phyloP scores from a whole-genome alignment of 2,888 invertebrate species.

The Nephrocerus scutellatus region DNA sequence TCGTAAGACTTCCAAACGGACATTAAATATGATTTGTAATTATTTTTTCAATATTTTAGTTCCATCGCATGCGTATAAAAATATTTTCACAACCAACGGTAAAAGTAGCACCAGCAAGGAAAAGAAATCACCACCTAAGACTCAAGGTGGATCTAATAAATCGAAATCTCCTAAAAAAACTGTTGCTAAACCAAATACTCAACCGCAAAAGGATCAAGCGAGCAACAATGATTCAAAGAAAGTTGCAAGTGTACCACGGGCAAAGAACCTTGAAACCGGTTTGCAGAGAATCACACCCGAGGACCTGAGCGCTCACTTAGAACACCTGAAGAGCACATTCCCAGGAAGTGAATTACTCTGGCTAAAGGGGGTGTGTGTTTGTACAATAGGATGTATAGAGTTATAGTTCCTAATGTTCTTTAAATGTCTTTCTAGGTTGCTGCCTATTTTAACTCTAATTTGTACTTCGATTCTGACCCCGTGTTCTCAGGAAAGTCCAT shows the following conservation, averaged over 20 bases:
- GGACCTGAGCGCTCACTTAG: slow-evolving; percentile 51
- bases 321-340: slow-evolving; percentile 57
- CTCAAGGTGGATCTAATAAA: slow-evolving; percentile 22
- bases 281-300: slow-evolving; percentile 51
- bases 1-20: slow-evolving; percentile 50
- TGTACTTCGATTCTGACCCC: slow-evolving; percentile 39
- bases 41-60: slow-evolving; percentile 48
- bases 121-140: slow-evolving; percentile 20
- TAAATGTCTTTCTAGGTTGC: slow-evolving; percentile 28
- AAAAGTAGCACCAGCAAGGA: slow-evolving; percentile 19
- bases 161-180: slow-evolving; percentile 20
- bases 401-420: background rate
- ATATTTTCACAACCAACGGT: slow-evolving; percentile 49
- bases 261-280: slow-evolving; percentile 38
- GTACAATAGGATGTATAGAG: slow-evolving; percentile 16
- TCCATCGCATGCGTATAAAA: slow-evolving; percentile 61
- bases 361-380: slow-evolving; percentile 59
- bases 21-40: slow-evolving; percentile 1
- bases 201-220: no score
- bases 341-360: slow-evolving; percentile 64
- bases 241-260: slow-evolving; percentile 12
- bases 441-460: slow-evolving; percentile 33
- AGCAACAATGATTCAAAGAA: slow-evolving; percentile 15
- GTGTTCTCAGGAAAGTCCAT: slow-evolving; percentile 37
- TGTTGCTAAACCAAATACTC: no score